Conservation (phyloP, 1,140 invertebrate genomes). For the Bombus superbus region DNA sequence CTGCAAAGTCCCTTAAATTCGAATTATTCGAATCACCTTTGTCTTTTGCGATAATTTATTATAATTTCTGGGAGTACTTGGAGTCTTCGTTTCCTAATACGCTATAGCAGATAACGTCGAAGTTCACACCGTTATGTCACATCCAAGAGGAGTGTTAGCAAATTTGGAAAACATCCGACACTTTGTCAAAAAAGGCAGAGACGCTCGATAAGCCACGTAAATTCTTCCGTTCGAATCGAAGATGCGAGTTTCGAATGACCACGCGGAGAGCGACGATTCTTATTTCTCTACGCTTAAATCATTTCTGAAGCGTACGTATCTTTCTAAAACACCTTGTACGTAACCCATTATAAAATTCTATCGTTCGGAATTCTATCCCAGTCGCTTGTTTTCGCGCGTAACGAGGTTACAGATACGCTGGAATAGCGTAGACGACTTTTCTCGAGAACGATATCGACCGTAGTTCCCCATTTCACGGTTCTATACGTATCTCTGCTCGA, state of each 20-base stretch:
- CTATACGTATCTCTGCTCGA: neutral
- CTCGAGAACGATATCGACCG: conserved; percentile 33
- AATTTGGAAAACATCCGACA: too few species aligned
- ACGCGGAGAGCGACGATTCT: too few species aligned
- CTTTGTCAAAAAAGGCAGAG: too few species aligned
- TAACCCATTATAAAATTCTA: neutral
- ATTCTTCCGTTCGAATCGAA: too few species aligned
- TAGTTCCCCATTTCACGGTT: conserved; percentile 23
- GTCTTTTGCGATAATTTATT: neutral
- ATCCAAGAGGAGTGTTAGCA: too few species aligned
- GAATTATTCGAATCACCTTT: neutral
- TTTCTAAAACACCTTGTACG: neutral
- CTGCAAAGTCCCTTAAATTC: too few species aligned
- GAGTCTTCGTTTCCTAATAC: neutral
- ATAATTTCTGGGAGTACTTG: too few species aligned
- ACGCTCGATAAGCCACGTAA: too few species aligned
- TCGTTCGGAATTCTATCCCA: neutral
- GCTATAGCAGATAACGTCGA: neutral
- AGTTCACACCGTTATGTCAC: too few species aligned
- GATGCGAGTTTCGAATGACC: too few species aligned
- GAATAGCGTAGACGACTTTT: conserved; percentile 3
- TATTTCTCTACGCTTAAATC: neutral
- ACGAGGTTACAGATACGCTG: neutral
- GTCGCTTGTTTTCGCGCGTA: neutral
- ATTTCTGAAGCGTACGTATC: neutral